Evolutionary conservation across 2,888 invertebrate species (phyloP).

Genomic region (Poecilobothrus nobilitatus): DNA sequence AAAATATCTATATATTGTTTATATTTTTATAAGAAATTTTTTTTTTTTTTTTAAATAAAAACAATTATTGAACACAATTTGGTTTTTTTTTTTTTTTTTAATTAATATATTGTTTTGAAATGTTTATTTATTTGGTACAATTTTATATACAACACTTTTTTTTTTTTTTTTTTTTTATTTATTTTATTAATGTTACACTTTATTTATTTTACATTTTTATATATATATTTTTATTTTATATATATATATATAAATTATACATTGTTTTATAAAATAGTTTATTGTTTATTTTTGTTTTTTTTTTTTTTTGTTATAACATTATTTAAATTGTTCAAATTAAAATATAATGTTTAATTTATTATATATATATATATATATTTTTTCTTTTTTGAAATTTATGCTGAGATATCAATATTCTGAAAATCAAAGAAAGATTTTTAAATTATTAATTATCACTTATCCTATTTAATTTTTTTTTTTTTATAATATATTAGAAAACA

Average conservation of each 20-base stretch:
- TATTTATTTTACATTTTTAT: neutral
- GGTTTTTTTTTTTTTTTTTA: conserved; percentile 7
- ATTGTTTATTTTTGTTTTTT: conserved; percentile 6
- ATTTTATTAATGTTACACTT: neutral
- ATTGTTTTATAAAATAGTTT: conserved; percentile 11
- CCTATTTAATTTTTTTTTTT: neutral
- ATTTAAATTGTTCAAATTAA: neutral
- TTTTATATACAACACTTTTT: neutral
- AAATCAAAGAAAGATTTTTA: neutral
- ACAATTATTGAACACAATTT: conserved; percentile 8
- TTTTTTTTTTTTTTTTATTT: conserved; percentile 7
- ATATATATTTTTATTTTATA: too few species aligned
- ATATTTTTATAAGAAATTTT: neutral
- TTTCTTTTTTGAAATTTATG: neutral
- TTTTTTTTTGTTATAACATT: conserved; percentile 3
- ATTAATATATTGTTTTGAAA: neutral
- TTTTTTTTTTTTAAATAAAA: neutral
- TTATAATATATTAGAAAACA: neutral
- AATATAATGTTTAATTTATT: neutral
- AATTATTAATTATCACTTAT: neutral
- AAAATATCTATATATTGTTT: neutral
- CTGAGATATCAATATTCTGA: neutral
- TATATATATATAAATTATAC: conserved; percentile 4
- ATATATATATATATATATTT: too few species aligned
- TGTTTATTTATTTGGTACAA: neutral